These are phyloP conservation scores for Corvus hawaiiensis DNA, from an alignment of 2,113 vertebrate species.

Conservation along the genomic window DNA sequence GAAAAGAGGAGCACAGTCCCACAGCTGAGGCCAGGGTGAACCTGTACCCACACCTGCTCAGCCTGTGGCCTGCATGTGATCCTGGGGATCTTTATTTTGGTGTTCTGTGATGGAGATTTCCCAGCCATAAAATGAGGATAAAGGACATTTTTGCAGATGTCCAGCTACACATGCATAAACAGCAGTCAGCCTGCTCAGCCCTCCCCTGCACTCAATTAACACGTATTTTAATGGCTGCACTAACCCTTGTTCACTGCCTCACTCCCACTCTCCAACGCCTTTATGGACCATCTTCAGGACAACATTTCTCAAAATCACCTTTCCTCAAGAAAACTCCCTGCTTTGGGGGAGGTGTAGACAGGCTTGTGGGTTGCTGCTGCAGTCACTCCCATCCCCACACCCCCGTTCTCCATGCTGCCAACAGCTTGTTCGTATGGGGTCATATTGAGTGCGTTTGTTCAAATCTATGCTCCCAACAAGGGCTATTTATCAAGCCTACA, in stretches of 20 bases:
- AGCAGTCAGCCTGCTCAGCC: not conserved
- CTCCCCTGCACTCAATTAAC: not conserved
- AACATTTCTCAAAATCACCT: not conserved
- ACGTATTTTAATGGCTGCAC: not conserved
- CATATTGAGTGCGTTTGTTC: not conserved
- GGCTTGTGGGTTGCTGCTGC: not conserved
- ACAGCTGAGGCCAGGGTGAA: accelerated
- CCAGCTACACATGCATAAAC: not conserved
- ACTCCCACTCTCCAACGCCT: not conserved
- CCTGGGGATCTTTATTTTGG: not conserved
- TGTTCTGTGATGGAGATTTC: not conserved
- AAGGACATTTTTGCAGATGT: not conserved
- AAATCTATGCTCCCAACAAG: not conserved
- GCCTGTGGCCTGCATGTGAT: not conserved
- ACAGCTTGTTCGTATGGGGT: not conserved
- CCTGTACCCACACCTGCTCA: not conserved
- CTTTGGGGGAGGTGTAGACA: not conserved
- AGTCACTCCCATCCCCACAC: not conserved
- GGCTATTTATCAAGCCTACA: constrained; percentile 62
- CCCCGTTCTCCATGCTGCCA: accelerated
- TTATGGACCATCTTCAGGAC: accelerated
- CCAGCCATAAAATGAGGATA: not conserved
- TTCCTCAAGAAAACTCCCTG: not conserved
- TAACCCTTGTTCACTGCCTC: not conserved
- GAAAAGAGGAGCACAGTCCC: not conserved